A percentile compares a stretch with the other conserved stretches of the same genome.
Evolutionary conservation across 1,140 invertebrate genomes (phyloP).

Genomic region (Sinonovacula constricta): DNA sequence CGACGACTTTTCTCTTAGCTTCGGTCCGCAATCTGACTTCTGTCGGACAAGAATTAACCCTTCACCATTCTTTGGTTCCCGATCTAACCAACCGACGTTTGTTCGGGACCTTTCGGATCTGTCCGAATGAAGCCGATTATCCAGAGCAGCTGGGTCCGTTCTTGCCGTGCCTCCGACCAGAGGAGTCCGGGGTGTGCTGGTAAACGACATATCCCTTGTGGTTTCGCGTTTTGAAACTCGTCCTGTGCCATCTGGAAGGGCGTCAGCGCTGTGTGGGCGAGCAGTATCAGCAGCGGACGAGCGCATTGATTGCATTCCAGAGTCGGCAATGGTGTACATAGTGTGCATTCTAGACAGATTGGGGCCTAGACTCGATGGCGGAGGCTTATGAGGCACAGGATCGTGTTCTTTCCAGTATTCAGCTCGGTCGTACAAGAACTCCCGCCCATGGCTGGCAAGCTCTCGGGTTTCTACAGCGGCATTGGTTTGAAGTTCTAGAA

Average conservation of each 20-base stretch:
- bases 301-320: constrained; percentile 22
- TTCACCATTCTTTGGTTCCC: neutral
- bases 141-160: neutral
- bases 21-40: neutral
- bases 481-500: constrained; percentile 42
- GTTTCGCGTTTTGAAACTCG: neutral
- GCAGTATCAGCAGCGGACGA: neutral
- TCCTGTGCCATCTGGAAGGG: neutral
- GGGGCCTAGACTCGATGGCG: constrained; percentile 25
- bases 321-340: constrained; percentile 26
- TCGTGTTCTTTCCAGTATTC: constrained; percentile 30
- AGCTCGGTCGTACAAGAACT: constrained; percentile 23
- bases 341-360: constrained; percentile 41
- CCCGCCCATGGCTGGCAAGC: constrained; percentile 23
- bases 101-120: neutral
- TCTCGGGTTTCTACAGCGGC: constrained; percentile 29
- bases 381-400: constrained; percentile 9
- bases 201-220: neutral
- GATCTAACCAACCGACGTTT: neutral
- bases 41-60: no score
- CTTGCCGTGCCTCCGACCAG: neutral
- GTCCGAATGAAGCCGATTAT: neutral
- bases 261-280: constrained; percentile 29
- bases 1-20: neutral
- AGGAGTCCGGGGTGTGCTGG: neutral